Evolutionary conservation across 53 echinoderm and acorn worm species (phyloP).

Genomic region (Mesocentrotus franciscanus): DNA sequence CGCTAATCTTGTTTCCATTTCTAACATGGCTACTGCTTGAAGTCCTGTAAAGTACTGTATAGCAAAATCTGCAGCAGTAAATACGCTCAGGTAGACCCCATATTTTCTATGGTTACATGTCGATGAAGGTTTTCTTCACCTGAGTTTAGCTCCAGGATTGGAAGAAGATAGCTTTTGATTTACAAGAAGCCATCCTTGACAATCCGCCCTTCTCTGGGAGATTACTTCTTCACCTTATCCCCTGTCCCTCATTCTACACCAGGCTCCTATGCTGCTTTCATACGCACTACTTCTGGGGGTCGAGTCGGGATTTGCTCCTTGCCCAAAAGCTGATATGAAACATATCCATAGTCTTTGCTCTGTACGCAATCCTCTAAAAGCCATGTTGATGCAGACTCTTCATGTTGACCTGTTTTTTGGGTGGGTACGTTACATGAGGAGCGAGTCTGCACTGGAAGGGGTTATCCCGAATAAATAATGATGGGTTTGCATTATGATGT

Average conservation of each 20-base stretch:
- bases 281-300: not conserved
- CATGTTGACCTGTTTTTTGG: not conserved
- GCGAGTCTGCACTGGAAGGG: too few species aligned
- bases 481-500: not conserved
- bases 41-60: not conserved
- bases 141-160: slow-evolving; percentile 1
- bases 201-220: too few species aligned
- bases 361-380: not conserved
- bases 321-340: not conserved
- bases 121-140: not conserved
- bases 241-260: not conserved
- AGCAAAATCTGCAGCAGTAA: not conserved
- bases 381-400: not conserved
- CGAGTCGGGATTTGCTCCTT: not conserved
- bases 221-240: not conserved
- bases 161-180: slow-evolving; percentile 8
- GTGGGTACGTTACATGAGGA: too few species aligned
- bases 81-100: not conserved
- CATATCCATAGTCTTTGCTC: not conserved
- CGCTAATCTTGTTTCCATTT: not conserved
- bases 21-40: not conserved
- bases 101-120: not conserved
- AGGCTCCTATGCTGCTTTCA: not conserved
- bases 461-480: too few species aligned
- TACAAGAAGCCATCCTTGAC: not conserved